Percentiles rank a stretch among this genome's conserved stretches.
Evolutionary conservation across 2,888 invertebrate genomes (phyloP).

Genomic region (Hipparchia semele): DNA sequence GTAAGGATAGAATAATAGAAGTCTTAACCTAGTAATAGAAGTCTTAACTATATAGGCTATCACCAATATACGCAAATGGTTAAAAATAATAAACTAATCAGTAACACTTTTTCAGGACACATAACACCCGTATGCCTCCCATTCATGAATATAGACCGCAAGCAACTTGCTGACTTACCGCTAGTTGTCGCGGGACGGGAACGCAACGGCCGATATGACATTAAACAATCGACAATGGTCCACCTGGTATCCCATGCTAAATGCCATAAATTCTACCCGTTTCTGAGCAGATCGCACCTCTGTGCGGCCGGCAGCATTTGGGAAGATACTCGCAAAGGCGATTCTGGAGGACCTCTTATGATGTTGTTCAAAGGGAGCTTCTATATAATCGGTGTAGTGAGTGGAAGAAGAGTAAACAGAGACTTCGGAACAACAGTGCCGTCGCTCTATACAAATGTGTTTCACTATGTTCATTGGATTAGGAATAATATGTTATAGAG

Average conservation of each 20-base stretch:
- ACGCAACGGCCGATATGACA: neutral
- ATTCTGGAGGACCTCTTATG: neutral
- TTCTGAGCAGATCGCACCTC: neutral
- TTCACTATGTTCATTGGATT: neutral
- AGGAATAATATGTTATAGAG: neutral
- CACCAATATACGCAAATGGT: too few relatives aligned
- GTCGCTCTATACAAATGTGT: neutral
- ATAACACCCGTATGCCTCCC: slow-evolving; percentile 9
- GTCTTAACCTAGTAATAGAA: too few relatives aligned
- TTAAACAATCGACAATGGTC: neutral
- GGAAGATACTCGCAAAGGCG: neutral
- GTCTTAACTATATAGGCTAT: too few relatives aligned
- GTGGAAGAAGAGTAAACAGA: neutral
- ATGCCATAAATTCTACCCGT: neutral
- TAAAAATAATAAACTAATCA: neutral
- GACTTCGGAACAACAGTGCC: neutral
- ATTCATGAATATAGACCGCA: neutral
- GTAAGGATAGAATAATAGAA: too few relatives aligned
- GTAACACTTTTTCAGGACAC: neutral
- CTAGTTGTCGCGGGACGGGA: neutral
- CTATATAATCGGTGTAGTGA: neutral
- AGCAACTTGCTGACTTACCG: neutral
- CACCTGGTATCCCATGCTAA: neutral
- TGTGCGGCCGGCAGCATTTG: neutral
- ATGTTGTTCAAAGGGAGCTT: neutral